Evolutionary conservation across 1,140 invertebrate species (phyloP).

Genomic region (Drosophila busckii): DNA sequence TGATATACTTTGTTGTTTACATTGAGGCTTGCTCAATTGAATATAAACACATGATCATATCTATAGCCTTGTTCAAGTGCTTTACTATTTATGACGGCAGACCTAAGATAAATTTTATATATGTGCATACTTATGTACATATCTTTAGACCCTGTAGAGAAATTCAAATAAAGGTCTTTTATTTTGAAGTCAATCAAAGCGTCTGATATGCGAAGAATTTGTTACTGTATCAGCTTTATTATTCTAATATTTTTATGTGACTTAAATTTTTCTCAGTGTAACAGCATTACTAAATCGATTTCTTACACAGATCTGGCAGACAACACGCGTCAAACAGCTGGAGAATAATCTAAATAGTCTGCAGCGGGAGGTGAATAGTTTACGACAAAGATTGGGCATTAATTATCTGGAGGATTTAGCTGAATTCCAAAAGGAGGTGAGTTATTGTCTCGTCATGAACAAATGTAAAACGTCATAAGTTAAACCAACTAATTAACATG

Average conservation of each 20-base stretch:
- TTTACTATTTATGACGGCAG: slow-evolving; percentile 15
- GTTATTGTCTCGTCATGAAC: no score
- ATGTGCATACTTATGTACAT: not conserved
- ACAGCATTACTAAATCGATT: no score
- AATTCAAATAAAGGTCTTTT: no score
- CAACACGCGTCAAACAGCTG: slow-evolving; percentile 47
- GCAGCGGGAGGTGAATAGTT: slow-evolving; percentile 44
- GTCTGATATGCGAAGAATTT: no score
- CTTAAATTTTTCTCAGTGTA: no score
- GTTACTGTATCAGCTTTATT: no score
- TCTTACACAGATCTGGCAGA: slow-evolving; percentile 76
- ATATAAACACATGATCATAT: slow-evolving; percentile 36
- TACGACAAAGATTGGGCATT: slow-evolving; percentile 65
- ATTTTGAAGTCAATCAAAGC: no score
- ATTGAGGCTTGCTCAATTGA: slow-evolving; percentile 2
- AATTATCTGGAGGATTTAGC: slow-evolving; percentile 64
- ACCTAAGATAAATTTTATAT: slow-evolving; percentile 7
- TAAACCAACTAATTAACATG: no score
- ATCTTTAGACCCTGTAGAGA: no score
- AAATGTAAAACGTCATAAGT: no score
- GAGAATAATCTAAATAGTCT: slow-evolving; percentile 53
- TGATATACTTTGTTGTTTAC: not conserved
- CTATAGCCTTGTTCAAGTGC: slow-evolving; percentile 15
- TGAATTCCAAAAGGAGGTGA: slow-evolving; percentile 72
- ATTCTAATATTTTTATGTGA: slow-evolving; percentile 15